These are phyloP conservation scores for Odontamblyopus rebecca DNA, from an alignment of 2,797 vertebrate genomes.

Conservation along the genomic window DNA sequence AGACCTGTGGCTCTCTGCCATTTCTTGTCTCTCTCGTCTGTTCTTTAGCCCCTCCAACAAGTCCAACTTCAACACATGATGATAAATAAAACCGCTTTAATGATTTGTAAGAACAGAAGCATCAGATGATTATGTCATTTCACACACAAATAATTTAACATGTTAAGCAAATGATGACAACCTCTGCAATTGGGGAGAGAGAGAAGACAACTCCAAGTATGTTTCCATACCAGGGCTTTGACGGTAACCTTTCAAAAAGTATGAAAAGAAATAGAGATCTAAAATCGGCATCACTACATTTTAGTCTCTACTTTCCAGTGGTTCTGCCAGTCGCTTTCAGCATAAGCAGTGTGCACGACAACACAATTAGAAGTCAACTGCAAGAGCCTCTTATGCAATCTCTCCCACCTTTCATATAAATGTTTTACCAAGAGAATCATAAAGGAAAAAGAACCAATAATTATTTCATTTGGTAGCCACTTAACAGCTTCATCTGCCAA, in stretches of 20 bases:
- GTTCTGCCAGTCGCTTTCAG: constrained; percentile 57
- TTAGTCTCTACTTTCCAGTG: constrained; percentile 59
- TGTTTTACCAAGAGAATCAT: background rate
- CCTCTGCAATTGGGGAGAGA: constrained; percentile 26
- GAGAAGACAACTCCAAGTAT: constrained; percentile 26
- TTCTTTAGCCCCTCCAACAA: background rate
- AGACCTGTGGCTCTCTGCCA: constrained; percentile 13
- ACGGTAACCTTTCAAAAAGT: constrained; percentile 31
- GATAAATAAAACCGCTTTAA: constrained; percentile 49
- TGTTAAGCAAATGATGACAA: constrained; percentile 23
- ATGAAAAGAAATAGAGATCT: constrained; percentile 55
- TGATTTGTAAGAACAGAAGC: constrained; percentile 43
- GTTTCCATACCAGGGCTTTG: constrained; percentile 36
- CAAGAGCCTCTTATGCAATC: constrained; percentile 28
- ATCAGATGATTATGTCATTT: constrained; percentile 17
- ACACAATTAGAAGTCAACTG: constrained; percentile 42
- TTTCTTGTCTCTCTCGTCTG: background rate
- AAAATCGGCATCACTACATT: constrained; percentile 50
- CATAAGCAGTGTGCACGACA: constrained; percentile 32
- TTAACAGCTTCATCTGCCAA: background rate
- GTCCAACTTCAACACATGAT: constrained; percentile 3
- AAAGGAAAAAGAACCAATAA: background rate
- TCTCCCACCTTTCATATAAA: background rate
- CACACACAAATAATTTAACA: constrained; percentile 21
- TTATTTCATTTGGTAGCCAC: background rate